phyloP scores from a whole-genome alignment of 2,113 vertebrate species.

The Rhizomys pruinosus region DNA sequence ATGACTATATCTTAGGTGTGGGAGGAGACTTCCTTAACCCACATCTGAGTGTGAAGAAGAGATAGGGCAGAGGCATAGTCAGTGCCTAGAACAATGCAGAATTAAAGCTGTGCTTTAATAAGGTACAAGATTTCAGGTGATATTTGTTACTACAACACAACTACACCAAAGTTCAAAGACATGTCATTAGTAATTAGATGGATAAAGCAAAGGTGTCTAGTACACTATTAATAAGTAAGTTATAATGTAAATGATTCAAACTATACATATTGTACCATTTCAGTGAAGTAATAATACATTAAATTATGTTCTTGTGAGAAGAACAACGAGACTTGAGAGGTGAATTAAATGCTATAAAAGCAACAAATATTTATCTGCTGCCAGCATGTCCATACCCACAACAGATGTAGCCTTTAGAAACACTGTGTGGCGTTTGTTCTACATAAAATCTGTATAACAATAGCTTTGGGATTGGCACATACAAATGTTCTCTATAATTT shows the following conservation, averaged over 20 bases:
- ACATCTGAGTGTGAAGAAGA: neutral
- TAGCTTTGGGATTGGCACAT: too few relatives aligned
- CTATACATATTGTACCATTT: neutral
- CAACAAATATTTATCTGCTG: neutral
- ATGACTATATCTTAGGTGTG: neutral
- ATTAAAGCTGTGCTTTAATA: neutral
- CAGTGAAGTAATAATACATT: neutral
- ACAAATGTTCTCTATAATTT: too few relatives aligned
- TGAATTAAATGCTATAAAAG: neutral
- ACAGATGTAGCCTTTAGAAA: neutral
- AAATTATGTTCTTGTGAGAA: neutral
- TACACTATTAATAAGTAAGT: conserved; percentile 1
- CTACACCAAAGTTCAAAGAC: neutral
- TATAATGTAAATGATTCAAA: neutral
- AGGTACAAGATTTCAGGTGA: neutral
- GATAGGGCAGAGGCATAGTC: neutral
- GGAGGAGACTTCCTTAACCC: neutral
- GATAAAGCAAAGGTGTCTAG: too few relatives aligned
- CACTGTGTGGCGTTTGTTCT: too few relatives aligned
- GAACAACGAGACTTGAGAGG: neutral
- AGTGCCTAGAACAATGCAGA: neutral
- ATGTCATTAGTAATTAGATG: fast-evolving
- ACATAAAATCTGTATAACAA: too few relatives aligned
- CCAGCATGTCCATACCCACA: neutral
- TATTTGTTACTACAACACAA: neutral